Evolutionary conservation across 2,113 vertebrate species (phyloP).

Genomic region (Pluvialis apricaria): DNA sequence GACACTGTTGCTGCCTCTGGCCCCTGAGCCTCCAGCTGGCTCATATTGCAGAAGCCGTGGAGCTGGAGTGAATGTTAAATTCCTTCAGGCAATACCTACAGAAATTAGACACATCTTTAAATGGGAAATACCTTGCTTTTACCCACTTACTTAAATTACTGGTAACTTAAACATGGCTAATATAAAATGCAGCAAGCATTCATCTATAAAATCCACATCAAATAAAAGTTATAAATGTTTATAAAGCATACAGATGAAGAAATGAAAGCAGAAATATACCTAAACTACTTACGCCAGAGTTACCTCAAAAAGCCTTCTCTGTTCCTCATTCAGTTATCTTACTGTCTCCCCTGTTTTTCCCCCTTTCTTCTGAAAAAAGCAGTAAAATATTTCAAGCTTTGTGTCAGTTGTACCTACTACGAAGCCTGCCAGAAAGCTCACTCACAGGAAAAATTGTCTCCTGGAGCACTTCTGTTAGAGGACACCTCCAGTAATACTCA

Average conservation of each 20-base stretch:
- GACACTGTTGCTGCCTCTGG: neutral
- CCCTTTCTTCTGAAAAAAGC: neutral
- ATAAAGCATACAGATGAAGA: neutral
- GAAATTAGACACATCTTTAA: neutral
- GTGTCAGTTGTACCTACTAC: neutral
- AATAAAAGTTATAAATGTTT: neutral
- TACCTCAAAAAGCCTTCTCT: neutral
- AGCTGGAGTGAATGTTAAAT: accelerated
- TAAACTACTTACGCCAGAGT: neutral
- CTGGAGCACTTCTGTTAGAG: neutral
- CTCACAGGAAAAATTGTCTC: neutral
- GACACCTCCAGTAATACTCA: neutral
- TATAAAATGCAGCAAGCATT: neutral
- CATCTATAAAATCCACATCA: neutral
- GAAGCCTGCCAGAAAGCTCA: neutral
- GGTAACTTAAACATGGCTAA: neutral
- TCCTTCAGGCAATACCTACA: neutral
- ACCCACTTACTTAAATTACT: neutral
- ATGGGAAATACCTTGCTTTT: neutral
- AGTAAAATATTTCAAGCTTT: neutral
- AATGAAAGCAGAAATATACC: neutral
- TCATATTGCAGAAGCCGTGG: accelerated
- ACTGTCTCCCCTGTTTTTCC: neutral
- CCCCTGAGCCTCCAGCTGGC: neutral
- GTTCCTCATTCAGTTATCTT: neutral